A percentile compares a stretch with the other conserved stretches of the same genome.
These are phyloP conservation scores for Poecile montanus DNA, from an alignment of 2,797 vertebrate species.

Conservation along the genomic window DNA sequence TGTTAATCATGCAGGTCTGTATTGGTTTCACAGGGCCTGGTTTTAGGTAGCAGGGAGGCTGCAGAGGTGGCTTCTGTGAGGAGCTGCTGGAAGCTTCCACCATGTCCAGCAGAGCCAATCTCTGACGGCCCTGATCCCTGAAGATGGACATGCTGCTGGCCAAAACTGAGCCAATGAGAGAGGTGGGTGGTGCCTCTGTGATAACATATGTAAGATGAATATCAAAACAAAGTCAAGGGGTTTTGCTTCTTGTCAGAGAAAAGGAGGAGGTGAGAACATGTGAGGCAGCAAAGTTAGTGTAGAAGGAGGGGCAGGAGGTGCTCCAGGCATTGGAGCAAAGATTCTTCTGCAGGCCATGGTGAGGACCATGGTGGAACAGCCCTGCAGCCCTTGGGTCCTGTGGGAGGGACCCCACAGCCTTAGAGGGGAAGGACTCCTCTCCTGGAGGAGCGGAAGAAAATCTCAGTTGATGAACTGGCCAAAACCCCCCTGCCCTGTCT, in stretches of 20 bases:
- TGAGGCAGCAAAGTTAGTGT: background rate
- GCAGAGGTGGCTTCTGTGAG: background rate
- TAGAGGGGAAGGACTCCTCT: background rate
- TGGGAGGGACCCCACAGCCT: fast-evolving
- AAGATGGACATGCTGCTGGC: background rate
- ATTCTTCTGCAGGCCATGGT: background rate
- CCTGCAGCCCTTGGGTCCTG: fast-evolving
- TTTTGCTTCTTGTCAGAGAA: background rate
- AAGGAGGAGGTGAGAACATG: background rate
- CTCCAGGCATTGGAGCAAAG: fast-evolving
- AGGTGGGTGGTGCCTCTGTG: too few relatives aligned
- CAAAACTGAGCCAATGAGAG: background rate
- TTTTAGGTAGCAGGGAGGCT: background rate
- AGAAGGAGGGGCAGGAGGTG: background rate
- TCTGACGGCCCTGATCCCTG: too few relatives aligned
- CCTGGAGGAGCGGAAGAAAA: fast-evolving
- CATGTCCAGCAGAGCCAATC: background rate
- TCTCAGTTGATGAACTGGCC: background rate
- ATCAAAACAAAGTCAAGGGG: background rate
- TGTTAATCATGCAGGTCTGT: background rate
- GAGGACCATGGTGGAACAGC: background rate
- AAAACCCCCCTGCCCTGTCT: background rate
- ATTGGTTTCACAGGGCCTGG: background rate
- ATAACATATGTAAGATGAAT: background rate
- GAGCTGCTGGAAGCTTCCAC: background rate